Percentiles rank a stretch among this genome's conserved stretches.
Evolutionary conservation across 2,113 vertebrate species (phyloP).

Genomic region (Nipponia nippon): DNA sequence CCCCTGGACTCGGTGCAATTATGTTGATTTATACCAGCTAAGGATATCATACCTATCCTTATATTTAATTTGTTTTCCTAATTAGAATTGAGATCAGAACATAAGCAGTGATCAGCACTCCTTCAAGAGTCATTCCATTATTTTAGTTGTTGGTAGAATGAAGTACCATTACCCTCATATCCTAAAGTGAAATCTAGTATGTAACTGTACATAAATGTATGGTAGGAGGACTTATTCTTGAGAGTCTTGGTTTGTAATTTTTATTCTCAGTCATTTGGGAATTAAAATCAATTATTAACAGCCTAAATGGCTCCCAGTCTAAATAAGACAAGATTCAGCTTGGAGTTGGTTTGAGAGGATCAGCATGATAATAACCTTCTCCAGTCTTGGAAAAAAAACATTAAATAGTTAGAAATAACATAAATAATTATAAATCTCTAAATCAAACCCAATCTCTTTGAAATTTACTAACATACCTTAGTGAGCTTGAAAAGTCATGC

Average conservation of each 20-base stretch:
- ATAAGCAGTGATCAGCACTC: background rate
- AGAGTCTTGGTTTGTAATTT: background rate
- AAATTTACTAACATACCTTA: background rate
- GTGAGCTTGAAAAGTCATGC: background rate
- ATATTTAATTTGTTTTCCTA: background rate
- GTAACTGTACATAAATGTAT: background rate
- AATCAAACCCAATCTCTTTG: background rate
- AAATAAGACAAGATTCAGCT: background rate
- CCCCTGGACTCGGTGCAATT: background rate
- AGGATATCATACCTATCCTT: background rate
- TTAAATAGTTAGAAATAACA: background rate
- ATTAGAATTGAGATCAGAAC: background rate
- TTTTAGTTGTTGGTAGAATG: background rate
- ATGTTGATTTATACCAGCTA: background rate
- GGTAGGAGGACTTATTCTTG: background rate
- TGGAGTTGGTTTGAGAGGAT: background rate
- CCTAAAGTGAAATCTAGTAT: background rate
- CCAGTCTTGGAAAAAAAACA: background rate
- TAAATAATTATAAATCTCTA: background rate
- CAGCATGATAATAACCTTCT: background rate
- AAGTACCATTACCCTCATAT: background rate
- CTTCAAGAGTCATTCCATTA: background rate
- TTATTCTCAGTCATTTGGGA: background rate
- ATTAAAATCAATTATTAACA: background rate
- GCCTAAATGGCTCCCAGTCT: background rate